Evolutionary conservation across 1,140 invertebrate genomes (phyloP), one percentile per base, ranked within the genome.

Genomic region (Diuraphis noxia): DNA sequence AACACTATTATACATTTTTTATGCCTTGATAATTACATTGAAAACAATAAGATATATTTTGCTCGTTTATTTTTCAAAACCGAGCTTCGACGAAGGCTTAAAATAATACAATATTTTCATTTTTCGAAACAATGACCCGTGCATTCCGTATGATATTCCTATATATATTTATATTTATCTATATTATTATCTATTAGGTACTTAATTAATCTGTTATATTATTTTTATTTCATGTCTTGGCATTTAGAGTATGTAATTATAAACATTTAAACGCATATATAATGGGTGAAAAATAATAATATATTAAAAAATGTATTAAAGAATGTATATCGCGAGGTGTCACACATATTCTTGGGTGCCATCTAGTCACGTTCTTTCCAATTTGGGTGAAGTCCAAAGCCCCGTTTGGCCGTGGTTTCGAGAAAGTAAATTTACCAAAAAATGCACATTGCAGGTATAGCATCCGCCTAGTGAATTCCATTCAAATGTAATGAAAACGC

Each of bases 321-420:
- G 17, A 86, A 86, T 43, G 38, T 87, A 25, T 19, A 88, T 41
- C 19, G 9, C 3, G 34, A 88, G 86, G 36, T 88, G 86, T 63
- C 85, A 86, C 85, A 86, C 34, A 52, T 86, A 86, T 52, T 86
- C 85, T 49, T 36, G 43, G 43, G 84, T 4, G n/a, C n/a, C 21
- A n/a, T 86, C 77, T 2, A 52, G 77, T 91, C 89, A 91, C 89
- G 89, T 91, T n/a, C 43, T 40, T 91, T 49, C 43, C 23, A 38
- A 91, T 49, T 91, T 91, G 89, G 89, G 88, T 8, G 63, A 72
- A 72, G 56, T 82, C 89, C 89, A 91, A 91, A 91, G 43, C 43
- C 77, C 77, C 72, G 89, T 89, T 89, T 79, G 89, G 72, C 77
- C 21, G 34, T 82, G 4, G 77, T 46, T 49, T 52, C 89, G 89